These are phyloP conservation scores for Tupiocoris notatus DNA, from an alignment of 2,888 invertebrate species.

Conservation along the genomic window DNA sequence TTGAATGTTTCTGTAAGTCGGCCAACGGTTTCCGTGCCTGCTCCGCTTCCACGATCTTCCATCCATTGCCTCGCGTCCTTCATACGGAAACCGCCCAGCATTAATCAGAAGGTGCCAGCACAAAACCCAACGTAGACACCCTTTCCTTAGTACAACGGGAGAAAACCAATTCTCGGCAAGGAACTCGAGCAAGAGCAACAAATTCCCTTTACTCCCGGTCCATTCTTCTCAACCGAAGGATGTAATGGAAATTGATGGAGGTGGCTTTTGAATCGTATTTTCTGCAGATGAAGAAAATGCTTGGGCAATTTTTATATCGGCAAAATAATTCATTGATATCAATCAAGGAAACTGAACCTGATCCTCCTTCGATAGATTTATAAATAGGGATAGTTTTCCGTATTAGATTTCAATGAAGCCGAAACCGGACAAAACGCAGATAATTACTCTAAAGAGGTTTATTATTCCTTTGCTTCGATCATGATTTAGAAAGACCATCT, in stretches of 20 bases:
- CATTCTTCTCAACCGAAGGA: neutral
- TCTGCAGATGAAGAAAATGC: neutral
- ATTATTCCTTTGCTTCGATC: no score
- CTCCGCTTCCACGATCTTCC: neutral
- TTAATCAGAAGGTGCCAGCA: neutral
- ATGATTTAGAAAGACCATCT: no score
- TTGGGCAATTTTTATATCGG: neutral
- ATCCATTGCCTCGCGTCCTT: neutral
- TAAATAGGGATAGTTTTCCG: no score
- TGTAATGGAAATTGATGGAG: constrained; percentile 40
- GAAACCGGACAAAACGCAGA: no score
- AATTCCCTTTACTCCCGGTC: neutral
- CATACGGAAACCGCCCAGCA: neutral
- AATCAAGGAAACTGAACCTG: no score
- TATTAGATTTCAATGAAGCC: no score
- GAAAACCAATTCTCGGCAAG: neutral
- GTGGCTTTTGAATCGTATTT: constrained; percentile 8
- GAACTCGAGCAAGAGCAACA: neutral
- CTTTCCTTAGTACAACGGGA: neutral
- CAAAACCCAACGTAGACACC: neutral
- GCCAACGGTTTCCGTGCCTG: neutral
- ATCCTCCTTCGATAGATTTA: no score
- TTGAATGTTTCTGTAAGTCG: neutral
- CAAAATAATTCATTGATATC: neutral
- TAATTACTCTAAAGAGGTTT: no score